Percentiles rank a stretch among this genome's conserved stretches.
These are phyloP conservation scores for Iguana delicatissima DNA, from an alignment of 2,797 vertebrate species.

Conservation along the genomic window DNA sequence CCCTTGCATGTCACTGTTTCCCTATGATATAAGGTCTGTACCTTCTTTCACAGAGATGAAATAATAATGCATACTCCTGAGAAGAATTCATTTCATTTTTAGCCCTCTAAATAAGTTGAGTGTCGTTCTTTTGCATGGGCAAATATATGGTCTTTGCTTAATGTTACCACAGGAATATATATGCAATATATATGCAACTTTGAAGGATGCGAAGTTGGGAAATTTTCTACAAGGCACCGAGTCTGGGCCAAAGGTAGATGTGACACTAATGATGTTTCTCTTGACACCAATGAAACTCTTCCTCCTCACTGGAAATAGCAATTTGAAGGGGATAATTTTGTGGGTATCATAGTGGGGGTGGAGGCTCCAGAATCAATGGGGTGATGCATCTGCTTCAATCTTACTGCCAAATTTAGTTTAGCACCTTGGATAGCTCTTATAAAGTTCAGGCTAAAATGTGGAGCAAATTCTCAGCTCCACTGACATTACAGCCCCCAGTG, in stretches of 20 bases:
- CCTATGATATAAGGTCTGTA: not conserved
- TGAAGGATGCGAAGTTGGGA: not conserved
- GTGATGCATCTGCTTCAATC: too few species aligned
- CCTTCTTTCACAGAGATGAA: not conserved
- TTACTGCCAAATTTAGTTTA: too few species aligned
- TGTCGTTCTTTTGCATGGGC: not conserved
- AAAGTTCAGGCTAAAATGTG: too few species aligned
- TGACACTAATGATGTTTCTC: not conserved
- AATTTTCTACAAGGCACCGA: not conserved
- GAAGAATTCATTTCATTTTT: not conserved
- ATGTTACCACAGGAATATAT: not conserved
- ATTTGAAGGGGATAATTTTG: too few species aligned
- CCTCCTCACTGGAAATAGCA: too few species aligned
- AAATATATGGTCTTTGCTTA: not conserved
- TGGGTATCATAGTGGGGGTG: too few species aligned
- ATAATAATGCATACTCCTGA: slow-evolving; percentile 45
- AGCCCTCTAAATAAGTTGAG: slow-evolving; percentile 33
- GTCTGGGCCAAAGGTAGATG: too few species aligned
- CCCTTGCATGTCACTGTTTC: not conserved
- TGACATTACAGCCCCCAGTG: too few species aligned
- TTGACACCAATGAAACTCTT: not conserved
- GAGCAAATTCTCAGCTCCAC: too few species aligned
- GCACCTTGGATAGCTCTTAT: too few species aligned
- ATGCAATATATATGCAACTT: too few species aligned
- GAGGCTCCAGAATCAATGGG: too few species aligned